These are phyloP conservation scores for Troides oblongomaculatus DNA, from an alignment of 2,888 invertebrate genomes.

Conservation along the genomic window DNA sequence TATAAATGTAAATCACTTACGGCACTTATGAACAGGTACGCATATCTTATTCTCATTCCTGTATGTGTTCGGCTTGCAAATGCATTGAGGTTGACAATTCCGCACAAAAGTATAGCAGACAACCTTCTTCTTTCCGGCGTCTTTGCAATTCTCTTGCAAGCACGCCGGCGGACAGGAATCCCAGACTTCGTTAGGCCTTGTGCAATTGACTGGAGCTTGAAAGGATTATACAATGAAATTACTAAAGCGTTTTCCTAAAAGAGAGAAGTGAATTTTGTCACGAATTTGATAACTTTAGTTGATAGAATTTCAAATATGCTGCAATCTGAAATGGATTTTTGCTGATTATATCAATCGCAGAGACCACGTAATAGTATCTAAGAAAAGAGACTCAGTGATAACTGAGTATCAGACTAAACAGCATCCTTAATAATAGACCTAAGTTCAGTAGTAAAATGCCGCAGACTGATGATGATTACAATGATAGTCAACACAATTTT, in stretches of 20 bases:
- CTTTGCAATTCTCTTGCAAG: constrained; percentile 40
- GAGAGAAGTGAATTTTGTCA: too few species aligned
- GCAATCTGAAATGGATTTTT: too few species aligned
- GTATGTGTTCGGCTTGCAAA: constrained; percentile 39
- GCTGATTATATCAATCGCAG: too few species aligned
- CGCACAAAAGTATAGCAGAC: constrained; percentile 31
- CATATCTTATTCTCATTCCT: constrained; percentile 42
- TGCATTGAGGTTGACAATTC: constrained; percentile 43
- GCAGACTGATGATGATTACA: too few species aligned
- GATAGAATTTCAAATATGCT: too few species aligned
- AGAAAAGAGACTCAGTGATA: too few species aligned
- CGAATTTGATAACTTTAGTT: too few species aligned
- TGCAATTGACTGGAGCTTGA: constrained; percentile 48
- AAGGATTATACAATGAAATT: neutral
- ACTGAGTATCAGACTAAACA: too few species aligned
- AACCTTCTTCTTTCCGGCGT: constrained; percentile 29
- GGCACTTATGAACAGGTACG: constrained; percentile 36
- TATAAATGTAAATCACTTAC: constrained; percentile 30
- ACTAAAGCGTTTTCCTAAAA: neutral
- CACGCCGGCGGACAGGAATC: constrained; percentile 42
- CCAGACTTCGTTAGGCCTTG: constrained; percentile 47
- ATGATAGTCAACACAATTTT: too few species aligned
- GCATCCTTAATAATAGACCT: too few species aligned
- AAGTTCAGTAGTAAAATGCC: too few species aligned
- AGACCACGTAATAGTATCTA: too few species aligned